phyloP scores from a whole-genome alignment of 2,888 invertebrate genomes.

The Tolmerus cingulatus region DNA sequence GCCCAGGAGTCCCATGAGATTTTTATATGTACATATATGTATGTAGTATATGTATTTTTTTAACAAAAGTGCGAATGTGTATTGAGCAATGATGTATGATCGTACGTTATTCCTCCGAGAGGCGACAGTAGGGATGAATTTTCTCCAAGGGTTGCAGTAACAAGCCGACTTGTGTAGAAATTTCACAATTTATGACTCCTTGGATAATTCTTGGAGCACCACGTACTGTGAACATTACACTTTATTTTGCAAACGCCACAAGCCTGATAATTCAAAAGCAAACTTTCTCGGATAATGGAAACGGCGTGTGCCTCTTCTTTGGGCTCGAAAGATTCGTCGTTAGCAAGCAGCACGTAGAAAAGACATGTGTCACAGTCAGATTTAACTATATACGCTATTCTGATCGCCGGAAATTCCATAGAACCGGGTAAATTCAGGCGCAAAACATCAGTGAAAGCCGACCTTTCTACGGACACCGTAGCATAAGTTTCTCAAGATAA shows the following conservation, averaged over 20 bases:
- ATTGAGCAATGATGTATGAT: neutral
- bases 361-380: conserved; percentile 31
- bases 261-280: conserved; percentile 9
- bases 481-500: neutral
- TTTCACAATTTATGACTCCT: conserved; percentile 38
- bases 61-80: conserved; percentile 11
- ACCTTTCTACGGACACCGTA: neutral
- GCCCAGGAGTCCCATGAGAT: neutral
- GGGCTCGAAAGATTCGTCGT: neutral
- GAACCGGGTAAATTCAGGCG: neutral
- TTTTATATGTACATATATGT: too few relatives aligned
- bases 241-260: conserved; percentile 16
- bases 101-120: neutral
- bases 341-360: neutral
- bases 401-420: neutral
- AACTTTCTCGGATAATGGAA: conserved; percentile 25
- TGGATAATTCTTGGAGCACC: conserved; percentile 9
- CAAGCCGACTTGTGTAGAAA: conserved; percentile 18
- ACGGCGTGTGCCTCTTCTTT: neutral
- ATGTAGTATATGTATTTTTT: neutral
- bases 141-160: conserved; percentile 16
- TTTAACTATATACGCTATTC: neutral
- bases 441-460: neutral
- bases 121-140: neutral
- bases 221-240: conserved; percentile 1